phyloP scores from a whole-genome alignment of 2,888 invertebrate genomes.

The Trissoscelio sp. region DNA sequence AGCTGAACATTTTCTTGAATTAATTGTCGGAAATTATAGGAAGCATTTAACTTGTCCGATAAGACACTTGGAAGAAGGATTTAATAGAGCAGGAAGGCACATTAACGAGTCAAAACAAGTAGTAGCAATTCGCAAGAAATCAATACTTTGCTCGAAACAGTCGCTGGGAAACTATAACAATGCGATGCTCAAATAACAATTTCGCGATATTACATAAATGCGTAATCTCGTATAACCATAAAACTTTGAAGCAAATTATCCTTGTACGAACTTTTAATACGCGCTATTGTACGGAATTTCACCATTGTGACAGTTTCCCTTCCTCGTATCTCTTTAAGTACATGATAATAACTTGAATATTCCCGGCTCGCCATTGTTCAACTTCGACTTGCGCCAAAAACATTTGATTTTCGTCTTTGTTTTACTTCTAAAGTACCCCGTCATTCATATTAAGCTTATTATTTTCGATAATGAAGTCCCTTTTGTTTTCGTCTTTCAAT shows the following conservation, averaged over 20 bases:
- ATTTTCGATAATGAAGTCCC: constrained; percentile 31
- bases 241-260: constrained; percentile 65
- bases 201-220: constrained; percentile 42
- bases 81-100: too few relatives aligned
- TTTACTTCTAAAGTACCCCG: constrained; percentile 34
- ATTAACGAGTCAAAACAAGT: neutral
- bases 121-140: neutral
- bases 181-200: constrained; percentile 36
- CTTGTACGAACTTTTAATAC: constrained; percentile 64
- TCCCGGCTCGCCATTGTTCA: constrained; percentile 55
- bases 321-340: constrained; percentile 62
- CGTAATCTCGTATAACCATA: constrained; percentile 53
- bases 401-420: constrained; percentile 53
- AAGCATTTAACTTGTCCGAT: too few relatives aligned
- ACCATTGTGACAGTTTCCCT: constrained; percentile 59
- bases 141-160: constrained; percentile 17
- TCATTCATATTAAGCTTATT: constrained; percentile 48
- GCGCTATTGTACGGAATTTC: constrained; percentile 60
- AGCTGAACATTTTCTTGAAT: too few relatives aligned
- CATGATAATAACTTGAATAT: constrained; percentile 61
- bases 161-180: constrained; percentile 8
- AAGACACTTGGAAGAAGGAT: too few relatives aligned
- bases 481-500: constrained; percentile 18
- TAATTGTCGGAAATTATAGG: too few relatives aligned
- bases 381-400: constrained; percentile 51